A percentile compares a stretch with the other conserved stretches of the same genome.
Evolutionary conservation across 2,797 vertebrate genomes (phyloP).

Genomic region (Rhinogobio ventralis): DNA sequence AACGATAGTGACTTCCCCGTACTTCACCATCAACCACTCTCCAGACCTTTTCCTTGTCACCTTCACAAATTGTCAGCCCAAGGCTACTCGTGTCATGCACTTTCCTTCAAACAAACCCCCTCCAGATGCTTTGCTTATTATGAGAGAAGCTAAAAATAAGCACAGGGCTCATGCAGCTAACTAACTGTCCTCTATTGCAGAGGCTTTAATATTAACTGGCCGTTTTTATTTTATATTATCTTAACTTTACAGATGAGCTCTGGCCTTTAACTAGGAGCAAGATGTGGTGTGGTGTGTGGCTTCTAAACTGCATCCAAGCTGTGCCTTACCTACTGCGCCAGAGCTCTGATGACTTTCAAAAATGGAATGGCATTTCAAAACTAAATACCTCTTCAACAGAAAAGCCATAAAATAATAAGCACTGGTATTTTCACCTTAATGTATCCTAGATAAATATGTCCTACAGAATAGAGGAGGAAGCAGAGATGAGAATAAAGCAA

Average conservation of each 20-base stretch:
- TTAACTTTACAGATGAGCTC: neutral
- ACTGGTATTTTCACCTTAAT: neutral
- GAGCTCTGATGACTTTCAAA: neutral
- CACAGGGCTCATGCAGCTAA: conserved; percentile 4
- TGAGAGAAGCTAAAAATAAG: conserved; percentile 40
- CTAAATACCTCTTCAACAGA: neutral
- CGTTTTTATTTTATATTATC: neutral
- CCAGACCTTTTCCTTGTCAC: neutral
- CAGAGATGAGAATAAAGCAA: neutral
- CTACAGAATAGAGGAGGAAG: neutral
- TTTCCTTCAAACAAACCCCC: neutral
- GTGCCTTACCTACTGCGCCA: neutral
- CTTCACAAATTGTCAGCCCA: neutral
- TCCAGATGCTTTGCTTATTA: conserved; percentile 34
- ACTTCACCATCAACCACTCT: conserved; percentile 28
- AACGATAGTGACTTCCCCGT: conserved; percentile 39
- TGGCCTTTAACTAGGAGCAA: neutral
- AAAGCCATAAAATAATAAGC: neutral
- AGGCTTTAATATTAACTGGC: conserved; percentile 5
- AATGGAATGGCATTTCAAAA: neutral
- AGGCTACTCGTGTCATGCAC: conserved; percentile 11
- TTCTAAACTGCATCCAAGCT: neutral
- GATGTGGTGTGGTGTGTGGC: neutral
- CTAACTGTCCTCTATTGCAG: conserved; percentile 9
- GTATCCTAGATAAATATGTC: neutral